Conservation (phyloP, 2,888 invertebrate species). For the Phalera bucephala region DNA sequence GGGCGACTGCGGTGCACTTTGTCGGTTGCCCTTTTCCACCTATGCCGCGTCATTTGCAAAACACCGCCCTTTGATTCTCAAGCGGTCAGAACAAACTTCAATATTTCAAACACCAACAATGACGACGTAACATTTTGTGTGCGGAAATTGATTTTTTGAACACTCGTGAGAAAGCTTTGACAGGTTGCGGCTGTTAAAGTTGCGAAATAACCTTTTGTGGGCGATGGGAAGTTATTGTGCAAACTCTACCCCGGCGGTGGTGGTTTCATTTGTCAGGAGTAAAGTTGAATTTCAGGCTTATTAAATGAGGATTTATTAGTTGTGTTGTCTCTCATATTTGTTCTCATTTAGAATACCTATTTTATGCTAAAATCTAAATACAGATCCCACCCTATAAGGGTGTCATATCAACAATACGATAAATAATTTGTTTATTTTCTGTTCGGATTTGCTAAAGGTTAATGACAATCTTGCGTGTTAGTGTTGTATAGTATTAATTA, state of each 20-base stretch:
- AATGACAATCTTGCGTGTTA: too few species aligned
- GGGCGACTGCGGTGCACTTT: slow-evolving; percentile 60
- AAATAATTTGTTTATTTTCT: not conserved
- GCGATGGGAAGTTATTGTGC: slow-evolving; percentile 57
- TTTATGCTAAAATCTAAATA: too few species aligned
- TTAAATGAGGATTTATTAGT: not conserved
- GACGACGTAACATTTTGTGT: slow-evolving; percentile 76
- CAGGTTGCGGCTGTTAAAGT: slow-evolving; percentile 63
- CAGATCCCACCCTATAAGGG: too few species aligned
- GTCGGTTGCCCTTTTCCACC: slow-evolving; percentile 47
- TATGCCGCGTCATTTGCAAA: slow-evolving; percentile 39
- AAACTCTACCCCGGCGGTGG: slow-evolving; percentile 27
- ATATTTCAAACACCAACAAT: slow-evolving; percentile 78
- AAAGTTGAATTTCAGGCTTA: slow-evolving; percentile 12
- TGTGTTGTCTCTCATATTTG: too few species aligned
- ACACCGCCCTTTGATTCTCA: slow-evolving; percentile 49
- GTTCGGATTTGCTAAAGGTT: too few species aligned
- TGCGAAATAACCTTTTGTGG: slow-evolving; percentile 45
- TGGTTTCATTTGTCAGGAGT: slow-evolving; percentile 41
- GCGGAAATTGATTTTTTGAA: slow-evolving; percentile 82
- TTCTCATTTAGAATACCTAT: too few species aligned
- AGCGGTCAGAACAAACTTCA: slow-evolving; percentile 53
- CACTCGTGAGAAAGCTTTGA: slow-evolving; percentile 75
- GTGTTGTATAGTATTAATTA: too few species aligned
- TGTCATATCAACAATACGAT: not conserved